Evolutionary conservation across 1,140 invertebrate genomes (phyloP).

Genomic region (Camponotus vicinus): DNA sequence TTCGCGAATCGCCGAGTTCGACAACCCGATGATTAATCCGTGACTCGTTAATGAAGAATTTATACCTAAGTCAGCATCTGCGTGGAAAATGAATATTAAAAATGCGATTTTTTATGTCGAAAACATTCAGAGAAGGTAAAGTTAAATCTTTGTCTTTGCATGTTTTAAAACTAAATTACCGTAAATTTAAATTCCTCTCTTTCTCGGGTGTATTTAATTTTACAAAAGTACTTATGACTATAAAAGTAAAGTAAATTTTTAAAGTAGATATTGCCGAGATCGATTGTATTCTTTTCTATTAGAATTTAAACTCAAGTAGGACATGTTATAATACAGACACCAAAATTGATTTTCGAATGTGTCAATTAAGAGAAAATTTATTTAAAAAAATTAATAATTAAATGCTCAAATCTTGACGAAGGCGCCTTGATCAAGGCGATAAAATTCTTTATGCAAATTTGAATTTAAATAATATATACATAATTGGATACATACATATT

Average conservation of each 20-base stretch:
- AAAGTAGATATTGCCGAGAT: not conserved
- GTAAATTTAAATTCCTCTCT: not conserved
- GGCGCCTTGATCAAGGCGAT: too few relatives aligned
- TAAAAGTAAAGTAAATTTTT: constrained; percentile 4
- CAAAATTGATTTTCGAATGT: too few relatives aligned
- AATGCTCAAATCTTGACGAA: too few relatives aligned
- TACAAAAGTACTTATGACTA: not conserved
- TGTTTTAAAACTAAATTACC: not conserved
- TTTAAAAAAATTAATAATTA: too few relatives aligned
- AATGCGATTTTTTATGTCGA: not conserved
- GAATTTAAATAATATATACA: too few relatives aligned
- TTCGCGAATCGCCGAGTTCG: constrained; percentile 33
- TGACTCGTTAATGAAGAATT: constrained; percentile 24
- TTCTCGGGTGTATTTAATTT: not conserved
- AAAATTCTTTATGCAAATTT: too few relatives aligned
- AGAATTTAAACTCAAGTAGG: too few relatives aligned
- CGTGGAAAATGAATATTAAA: not conserved
- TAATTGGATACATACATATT: not conserved
- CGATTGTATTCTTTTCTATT: not conserved
- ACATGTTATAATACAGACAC: too few relatives aligned
- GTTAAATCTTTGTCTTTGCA: not conserved
- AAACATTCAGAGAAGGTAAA: not conserved
- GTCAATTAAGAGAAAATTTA: too few relatives aligned
- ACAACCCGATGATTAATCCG: not conserved
- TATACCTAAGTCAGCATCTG: not conserved